Percentiles rank a stretch among this genome's conserved stretches.
Evolutionary conservation across 92 coral and sea anemone species (phyloP).

Genomic region (Actinostola sp.): DNA sequence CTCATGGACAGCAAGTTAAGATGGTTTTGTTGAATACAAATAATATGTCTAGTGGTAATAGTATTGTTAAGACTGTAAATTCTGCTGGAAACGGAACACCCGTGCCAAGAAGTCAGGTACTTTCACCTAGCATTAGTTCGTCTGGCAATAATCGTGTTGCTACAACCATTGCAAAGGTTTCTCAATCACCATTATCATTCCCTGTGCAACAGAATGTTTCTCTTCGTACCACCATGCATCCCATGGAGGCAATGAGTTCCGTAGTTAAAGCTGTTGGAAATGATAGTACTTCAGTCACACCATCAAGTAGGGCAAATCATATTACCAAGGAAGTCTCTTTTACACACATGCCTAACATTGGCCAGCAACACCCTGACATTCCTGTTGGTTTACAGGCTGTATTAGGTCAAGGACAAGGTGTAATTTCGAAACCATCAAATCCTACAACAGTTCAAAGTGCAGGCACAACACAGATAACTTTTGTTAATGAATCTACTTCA

Average conservation of each 20-base stretch:
- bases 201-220: conserved; percentile 2
- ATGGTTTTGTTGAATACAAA: conserved; percentile 67
- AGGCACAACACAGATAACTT: conserved; percentile 62
- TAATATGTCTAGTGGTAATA: conserved; percentile 10
- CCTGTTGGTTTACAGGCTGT: neutral
- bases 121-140: conserved; percentile 12
- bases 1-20: conserved; percentile 45
- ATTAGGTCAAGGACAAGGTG: conserved; percentile 1
- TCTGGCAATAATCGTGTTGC: neutral
- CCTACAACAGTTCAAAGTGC: conserved; percentile 35
- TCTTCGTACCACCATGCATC: neutral
- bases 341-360: neutral
- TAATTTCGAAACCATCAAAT: conserved; percentile 11
- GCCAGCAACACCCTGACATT: neutral
- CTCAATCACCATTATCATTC: neutral
- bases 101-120: conserved; percentile 11
- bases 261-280: conserved; percentile 2
- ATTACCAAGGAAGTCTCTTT: neutral
- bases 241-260: conserved; percentile 1
- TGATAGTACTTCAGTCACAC: neutral
- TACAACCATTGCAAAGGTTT: neutral
- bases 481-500: conserved; percentile 81
- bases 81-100: conserved; percentile 4
- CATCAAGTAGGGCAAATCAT: neutral
- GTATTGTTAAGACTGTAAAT: conserved; percentile 20